Percentiles rank a stretch among this genome's conserved stretches.
Conservation (phyloP, 2,888 invertebrate genomes). For the Tenodera sinensis region DNA sequence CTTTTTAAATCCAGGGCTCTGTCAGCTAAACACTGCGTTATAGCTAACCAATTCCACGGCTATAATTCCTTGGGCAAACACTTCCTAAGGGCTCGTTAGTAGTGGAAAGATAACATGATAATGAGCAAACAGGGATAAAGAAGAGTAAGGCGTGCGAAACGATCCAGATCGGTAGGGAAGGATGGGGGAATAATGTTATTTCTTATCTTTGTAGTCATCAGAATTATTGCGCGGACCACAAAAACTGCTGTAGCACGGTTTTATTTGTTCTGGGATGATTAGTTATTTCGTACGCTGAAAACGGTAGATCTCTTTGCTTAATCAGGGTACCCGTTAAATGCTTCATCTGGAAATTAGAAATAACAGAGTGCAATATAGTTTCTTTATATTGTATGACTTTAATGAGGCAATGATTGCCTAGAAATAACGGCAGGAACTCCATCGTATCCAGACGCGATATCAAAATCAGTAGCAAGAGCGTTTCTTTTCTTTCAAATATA, state of each 20-base stretch:
- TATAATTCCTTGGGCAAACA: not conserved
- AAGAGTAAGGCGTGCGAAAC: not conserved
- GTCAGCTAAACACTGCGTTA: not conserved
- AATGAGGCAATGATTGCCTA: no score
- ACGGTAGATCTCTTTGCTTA: not conserved
- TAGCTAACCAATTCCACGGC: not conserved
- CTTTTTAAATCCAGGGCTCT: not conserved
- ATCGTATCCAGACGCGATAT: no score
- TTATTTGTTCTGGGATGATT: not conserved
- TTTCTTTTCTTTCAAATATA: no score
- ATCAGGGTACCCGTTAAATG: not conserved
- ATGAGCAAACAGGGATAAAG: constrained; percentile 14
- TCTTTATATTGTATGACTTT: no score
- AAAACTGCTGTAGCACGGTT: not conserved
- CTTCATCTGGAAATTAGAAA: no score
- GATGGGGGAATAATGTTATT: not conserved
- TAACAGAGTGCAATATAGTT: no score
- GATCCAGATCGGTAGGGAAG: not conserved
- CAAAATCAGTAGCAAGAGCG: no score
- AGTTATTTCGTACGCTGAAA: not conserved
- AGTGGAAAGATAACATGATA: constrained; percentile 7
- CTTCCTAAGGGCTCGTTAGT: constrained; percentile 1
- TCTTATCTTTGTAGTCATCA: not conserved
- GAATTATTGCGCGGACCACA: not conserved
- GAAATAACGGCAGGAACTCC: no score